phyloP scores from a whole-genome alignment of 2,888 invertebrate genomes.

The Tenodera sinensis region DNA sequence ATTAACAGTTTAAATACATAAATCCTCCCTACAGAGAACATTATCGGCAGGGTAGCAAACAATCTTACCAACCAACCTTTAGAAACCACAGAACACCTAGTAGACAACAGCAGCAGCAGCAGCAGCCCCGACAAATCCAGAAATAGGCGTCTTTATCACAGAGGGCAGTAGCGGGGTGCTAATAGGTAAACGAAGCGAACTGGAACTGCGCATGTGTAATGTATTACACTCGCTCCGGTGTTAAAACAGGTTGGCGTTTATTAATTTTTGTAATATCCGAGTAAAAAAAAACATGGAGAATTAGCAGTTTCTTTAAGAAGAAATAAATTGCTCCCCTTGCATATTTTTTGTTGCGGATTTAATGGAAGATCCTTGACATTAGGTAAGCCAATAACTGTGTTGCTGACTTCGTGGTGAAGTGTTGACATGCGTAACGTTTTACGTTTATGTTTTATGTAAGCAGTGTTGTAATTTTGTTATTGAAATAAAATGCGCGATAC shows the following conservation, averaged over 20 bases:
- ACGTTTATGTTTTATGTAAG: background rate
- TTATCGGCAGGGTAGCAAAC: background rate
- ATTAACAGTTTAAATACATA: background rate
- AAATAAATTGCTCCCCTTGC: background rate
- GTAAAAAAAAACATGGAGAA: background rate
- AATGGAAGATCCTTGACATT: background rate
- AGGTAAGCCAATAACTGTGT: background rate
- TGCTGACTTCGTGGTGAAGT: background rate
- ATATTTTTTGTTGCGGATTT: background rate
- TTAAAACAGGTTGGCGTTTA: conserved; percentile 31
- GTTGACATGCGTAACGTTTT: background rate
- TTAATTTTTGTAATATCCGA: conserved; percentile 9
- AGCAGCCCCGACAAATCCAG: background rate
- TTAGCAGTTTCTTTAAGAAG: background rate
- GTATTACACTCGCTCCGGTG: background rate
- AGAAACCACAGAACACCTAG: too few species aligned
- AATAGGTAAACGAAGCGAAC: background rate
- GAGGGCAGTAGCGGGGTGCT: background rate
- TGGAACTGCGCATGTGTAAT: conserved; percentile 22
- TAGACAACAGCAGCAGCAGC: too few species aligned
- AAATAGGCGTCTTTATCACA: background rate
- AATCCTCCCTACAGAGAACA: background rate
- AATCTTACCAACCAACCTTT: background rate
- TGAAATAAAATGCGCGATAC: background rate
- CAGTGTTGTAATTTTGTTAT: background rate